Evolutionary conservation across 1,140 invertebrate genomes (phyloP).

Genomic region (Physella acuta): DNA sequence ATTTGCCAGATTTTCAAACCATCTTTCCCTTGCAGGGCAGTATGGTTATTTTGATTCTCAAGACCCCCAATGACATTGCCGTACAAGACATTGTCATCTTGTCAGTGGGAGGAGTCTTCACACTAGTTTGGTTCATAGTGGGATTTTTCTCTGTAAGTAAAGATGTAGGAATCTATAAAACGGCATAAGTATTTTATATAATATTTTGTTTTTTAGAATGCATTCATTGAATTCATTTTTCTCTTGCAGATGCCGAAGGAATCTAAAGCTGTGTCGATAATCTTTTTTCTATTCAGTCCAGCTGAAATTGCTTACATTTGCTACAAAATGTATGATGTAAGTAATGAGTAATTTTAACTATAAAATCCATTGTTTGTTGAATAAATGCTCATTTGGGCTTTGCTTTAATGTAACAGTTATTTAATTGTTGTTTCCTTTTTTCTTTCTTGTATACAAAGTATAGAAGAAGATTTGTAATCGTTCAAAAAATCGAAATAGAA

Average conservation of each 20-base stretch:
- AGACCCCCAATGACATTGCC: constrained; percentile 22
- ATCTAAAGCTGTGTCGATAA: constrained; percentile 25
- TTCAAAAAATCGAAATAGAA: too few relatives aligned
- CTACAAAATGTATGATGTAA: constrained; percentile 35
- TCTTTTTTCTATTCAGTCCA: constrained; percentile 30
- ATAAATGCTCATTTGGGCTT: too few relatives aligned
- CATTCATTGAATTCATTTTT: too few relatives aligned
- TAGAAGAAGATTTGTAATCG: too few relatives aligned
- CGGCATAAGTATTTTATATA: too few relatives aligned
- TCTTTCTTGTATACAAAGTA: too few relatives aligned
- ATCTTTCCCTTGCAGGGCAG: constrained; percentile 39
- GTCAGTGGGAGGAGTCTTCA: constrained; percentile 33
- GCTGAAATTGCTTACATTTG: constrained; percentile 34
- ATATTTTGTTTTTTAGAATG: too few relatives aligned
- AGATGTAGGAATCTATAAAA: too few relatives aligned
- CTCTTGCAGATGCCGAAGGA: constrained; percentile 31
- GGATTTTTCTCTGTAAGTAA: constrained; percentile 44
- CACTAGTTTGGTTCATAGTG: constrained; percentile 37
- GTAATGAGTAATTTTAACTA: constrained; percentile 6
- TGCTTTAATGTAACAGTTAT: too few relatives aligned
- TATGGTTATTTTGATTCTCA: constrained; percentile 44
- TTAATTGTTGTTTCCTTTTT: too few relatives aligned
- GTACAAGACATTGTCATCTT: constrained; percentile 36
- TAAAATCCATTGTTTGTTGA: too few relatives aligned
- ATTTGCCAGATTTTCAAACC: too few relatives aligned